phyloP scores from a whole-genome alignment of 1,140 invertebrate species.

The Agrypnia vestita region DNA sequence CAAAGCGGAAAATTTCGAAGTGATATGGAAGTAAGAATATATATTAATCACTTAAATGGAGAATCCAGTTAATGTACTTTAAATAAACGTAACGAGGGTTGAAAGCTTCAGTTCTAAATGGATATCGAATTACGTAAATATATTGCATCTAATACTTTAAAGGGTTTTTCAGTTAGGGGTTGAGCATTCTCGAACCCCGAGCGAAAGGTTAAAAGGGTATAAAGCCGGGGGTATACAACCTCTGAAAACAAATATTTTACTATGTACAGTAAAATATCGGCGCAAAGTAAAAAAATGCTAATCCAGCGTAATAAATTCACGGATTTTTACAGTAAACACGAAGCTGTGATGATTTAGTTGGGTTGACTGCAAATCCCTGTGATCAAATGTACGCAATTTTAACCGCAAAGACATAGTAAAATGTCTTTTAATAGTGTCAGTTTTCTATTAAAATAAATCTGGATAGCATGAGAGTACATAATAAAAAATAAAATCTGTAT shows the following conservation, averaged over 20 bases:
- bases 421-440: too few relatives aligned
- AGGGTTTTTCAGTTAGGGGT: conserved; percentile 15
- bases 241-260: conserved; percentile 7
- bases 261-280: not conserved
- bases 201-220: conserved; percentile 10
- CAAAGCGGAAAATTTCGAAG: not conserved
- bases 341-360: too few relatives aligned
- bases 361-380: too few relatives aligned
- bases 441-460: too few relatives aligned
- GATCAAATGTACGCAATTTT: too few relatives aligned
- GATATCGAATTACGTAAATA: conserved; percentile 30
- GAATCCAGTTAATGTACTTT: conserved; percentile 25
- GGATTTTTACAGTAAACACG: too few relatives aligned
- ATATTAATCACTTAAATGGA: conserved; percentile 7
- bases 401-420: too few relatives aligned
- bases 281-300: too few relatives aligned
- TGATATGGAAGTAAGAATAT: conserved; percentile 25
- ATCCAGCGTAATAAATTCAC: too few relatives aligned
- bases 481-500: too few relatives aligned
- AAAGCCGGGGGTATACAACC: not conserved
- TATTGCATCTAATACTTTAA: conserved; percentile 40
- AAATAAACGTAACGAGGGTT: conserved; percentile 12
- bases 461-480: too few relatives aligned
- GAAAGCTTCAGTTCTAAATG: conserved; percentile 11
- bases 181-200: not conserved